phyloP scores from a whole-genome alignment of 2,797 vertebrate genomes.

The Salarias fasciatus region DNA sequence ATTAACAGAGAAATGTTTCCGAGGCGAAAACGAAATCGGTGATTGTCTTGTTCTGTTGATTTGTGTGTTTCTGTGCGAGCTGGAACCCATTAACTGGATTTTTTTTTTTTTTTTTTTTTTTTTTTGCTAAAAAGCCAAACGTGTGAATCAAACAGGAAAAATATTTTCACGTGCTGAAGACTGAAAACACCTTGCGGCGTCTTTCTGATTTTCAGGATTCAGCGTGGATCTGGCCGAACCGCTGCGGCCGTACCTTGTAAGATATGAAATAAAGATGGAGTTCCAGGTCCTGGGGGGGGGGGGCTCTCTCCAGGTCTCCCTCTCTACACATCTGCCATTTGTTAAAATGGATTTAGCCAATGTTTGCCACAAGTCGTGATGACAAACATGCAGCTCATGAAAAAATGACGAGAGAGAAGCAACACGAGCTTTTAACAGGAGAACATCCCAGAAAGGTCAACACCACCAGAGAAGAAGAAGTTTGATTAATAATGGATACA shows the following conservation, averaged over 20 bases:
- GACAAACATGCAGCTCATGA: constrained; percentile 75
- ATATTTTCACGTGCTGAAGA: no score
- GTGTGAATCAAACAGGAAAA: background rate
- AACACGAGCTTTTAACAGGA: constrained; percentile 76
- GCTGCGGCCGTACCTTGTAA: constrained; percentile 19
- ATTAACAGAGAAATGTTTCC: background rate
- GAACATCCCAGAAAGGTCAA: constrained; percentile 76
- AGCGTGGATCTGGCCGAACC: background rate
- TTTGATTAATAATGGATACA: constrained; percentile 77
- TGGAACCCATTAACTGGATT: no score
- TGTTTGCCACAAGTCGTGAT: constrained; percentile 53
- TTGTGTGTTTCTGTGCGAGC: no score
- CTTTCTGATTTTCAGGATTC: background rate
- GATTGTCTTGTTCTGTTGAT: no score
- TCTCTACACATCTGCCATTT: constrained; percentile 52
- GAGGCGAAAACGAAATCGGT: no score
- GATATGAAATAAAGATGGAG: constrained; percentile 42
- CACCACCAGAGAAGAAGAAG: constrained; percentile 44
- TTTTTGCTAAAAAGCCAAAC: background rate
- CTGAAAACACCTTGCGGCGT: background rate
- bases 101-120: no score
- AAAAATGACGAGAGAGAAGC: constrained; percentile 77
- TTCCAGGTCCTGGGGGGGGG: constrained; percentile 1
- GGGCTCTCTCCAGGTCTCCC: constrained; percentile 44
- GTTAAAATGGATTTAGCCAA: constrained; percentile 57